Percentiles rank a stretch among this genome's conserved stretches.
Evolutionary conservation across 1,140 invertebrate genomes (phyloP).

Genomic region (Drosophila melanica): DNA sequence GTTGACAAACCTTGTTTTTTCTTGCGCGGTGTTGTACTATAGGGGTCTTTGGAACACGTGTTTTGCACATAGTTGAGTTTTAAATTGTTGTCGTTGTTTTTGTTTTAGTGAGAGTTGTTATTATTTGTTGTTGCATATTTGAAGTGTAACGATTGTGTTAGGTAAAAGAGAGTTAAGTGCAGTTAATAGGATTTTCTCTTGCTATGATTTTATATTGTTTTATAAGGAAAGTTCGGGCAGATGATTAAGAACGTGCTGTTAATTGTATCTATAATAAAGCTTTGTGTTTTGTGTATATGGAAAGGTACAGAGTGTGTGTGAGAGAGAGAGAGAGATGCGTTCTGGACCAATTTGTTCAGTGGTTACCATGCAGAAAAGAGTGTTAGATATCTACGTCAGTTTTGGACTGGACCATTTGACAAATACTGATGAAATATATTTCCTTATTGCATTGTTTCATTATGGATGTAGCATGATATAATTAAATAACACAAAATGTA

Average conservation of each 20-base stretch:
- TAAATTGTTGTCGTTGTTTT: conserved; percentile 28
- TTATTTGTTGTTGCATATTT: conserved; percentile 43
- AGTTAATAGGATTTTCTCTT: conserved; percentile 71
- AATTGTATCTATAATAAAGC: conserved; percentile 30
- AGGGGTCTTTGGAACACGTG: conserved; percentile 75
- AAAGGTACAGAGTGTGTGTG: neutral
- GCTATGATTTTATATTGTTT: conserved; percentile 51
- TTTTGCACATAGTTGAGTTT: conserved; percentile 45
- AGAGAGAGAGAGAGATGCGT: conserved; percentile 14
- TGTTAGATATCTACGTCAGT: conserved; percentile 20
- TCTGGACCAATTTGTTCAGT: conserved; percentile 42
- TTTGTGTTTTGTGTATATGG: conserved; percentile 42
- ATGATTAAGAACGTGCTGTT: conserved; percentile 39
- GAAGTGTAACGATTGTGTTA: conserved; percentile 46
- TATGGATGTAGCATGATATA: conserved; percentile 69
- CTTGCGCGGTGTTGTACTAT: conserved; percentile 83
- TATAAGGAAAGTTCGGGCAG: conserved; percentile 50
- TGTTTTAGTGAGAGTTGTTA: conserved; percentile 46
- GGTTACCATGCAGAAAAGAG: conserved; percentile 37
- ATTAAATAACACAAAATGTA: conserved; percentile 65
- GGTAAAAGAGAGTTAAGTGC: conserved; percentile 74
- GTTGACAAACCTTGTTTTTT: conserved; percentile 80
- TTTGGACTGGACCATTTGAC: conserved; percentile 32
- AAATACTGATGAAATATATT: conserved; percentile 45
- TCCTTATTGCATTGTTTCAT: conserved; percentile 58